Conservation (phyloP, 2,888 invertebrate species). For the Netelia fuscicornis region DNA sequence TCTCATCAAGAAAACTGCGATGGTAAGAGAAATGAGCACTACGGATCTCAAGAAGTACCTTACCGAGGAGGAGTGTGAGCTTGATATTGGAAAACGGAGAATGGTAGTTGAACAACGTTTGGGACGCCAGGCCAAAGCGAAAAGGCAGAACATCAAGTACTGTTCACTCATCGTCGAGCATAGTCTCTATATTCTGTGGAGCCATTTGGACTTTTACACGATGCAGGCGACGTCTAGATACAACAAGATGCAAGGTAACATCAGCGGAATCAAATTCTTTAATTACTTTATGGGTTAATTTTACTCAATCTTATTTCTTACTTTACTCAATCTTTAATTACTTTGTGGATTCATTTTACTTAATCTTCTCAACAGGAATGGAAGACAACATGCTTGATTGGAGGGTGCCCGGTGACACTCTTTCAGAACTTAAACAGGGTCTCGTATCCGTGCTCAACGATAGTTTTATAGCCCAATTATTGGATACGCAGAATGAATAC, state of each 20-base stretch:
- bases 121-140: slow-evolving; percentile 86
- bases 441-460: slow-evolving; percentile 92
- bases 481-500: slow-evolving; percentile 89
- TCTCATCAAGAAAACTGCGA: slow-evolving; percentile 76
- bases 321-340: background rate
- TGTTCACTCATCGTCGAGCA: slow-evolving; percentile 90
- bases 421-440: slow-evolving; percentile 89
- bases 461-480: slow-evolving; percentile 90
- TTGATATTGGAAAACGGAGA: slow-evolving; percentile 80
- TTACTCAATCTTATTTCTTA: slow-evolving; percentile 69
- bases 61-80: slow-evolving; percentile 80
- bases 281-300: slow-evolving; percentile 1
- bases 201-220: slow-evolving; percentile 91
- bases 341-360: slow-evolving; percentile 46
- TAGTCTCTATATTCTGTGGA: slow-evolving; percentile 91
- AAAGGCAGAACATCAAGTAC: slow-evolving; percentile 87
- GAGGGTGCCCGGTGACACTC: slow-evolving; percentile 87
- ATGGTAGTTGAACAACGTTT: slow-evolving; percentile 85
- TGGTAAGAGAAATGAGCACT: slow-evolving; percentile 85
- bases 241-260: slow-evolving; percentile 77
- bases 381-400: slow-evolving; percentile 83
- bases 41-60: slow-evolving; percentile 86
- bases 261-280: background rate
- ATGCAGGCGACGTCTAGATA: slow-evolving; percentile 86
- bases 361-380: slow-evolving; percentile 74